Conservation (phyloP, 2,888 invertebrate species). For the Stenurella melanura region DNA sequence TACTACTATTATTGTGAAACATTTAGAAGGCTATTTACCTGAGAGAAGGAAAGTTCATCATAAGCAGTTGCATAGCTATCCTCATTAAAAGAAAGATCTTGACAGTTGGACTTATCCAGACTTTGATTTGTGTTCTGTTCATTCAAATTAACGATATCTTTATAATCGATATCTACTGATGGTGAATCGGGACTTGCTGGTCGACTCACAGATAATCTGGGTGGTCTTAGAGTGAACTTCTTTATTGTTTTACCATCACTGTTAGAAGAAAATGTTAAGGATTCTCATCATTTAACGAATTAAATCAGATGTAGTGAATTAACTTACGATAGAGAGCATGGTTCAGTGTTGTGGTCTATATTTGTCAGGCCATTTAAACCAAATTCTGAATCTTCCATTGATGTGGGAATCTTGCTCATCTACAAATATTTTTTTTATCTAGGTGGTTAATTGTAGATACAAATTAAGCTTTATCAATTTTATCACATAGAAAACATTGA, state of each 20-base stretch:
- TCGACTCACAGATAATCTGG: constrained; percentile 42
- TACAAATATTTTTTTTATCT: constrained; percentile 14
- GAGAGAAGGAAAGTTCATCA: constrained; percentile 24
- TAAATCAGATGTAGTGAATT: neutral
- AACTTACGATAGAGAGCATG: constrained; percentile 39
- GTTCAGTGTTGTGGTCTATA: constrained; percentile 2
- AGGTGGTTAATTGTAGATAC: neutral
- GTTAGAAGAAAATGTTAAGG: constrained; percentile 37
- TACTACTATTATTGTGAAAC: too few relatives aligned
- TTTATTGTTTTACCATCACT: constrained; percentile 51
- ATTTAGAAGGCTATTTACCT: constrained; percentile 17
- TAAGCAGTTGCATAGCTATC: constrained; percentile 14
- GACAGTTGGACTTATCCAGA: neutral
- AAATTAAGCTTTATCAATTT: neutral
- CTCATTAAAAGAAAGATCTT: constrained; percentile 14
- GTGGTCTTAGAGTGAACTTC: constrained; percentile 52
- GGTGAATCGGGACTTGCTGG: constrained; percentile 55
- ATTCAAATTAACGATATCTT: constrained; percentile 5
- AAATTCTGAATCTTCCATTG: constrained; percentile 39
- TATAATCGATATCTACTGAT: constrained; percentile 40
- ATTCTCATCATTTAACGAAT: neutral
- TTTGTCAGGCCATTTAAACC: constrained; percentile 19
- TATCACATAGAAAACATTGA: neutral
- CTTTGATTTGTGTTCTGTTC: neutral
- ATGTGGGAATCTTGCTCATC: constrained; percentile 28